Conservation (phyloP, 1,140 invertebrate species). For the Aphidius ervi region DNA sequence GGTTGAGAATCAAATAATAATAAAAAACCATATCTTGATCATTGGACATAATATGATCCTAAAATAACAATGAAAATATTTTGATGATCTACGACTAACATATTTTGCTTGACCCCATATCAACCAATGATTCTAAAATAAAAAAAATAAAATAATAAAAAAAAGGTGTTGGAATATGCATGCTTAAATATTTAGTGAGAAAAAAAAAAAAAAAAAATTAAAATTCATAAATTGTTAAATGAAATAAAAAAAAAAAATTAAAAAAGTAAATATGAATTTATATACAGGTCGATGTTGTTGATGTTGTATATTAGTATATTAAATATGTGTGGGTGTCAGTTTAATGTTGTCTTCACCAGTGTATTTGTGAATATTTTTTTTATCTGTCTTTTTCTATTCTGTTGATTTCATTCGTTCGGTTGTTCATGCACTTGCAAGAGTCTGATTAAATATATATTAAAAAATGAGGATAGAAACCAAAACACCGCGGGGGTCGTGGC, state of each 20-base stretch:
- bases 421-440: slow-evolving; percentile 26
- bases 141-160: slow-evolving; percentile 26
- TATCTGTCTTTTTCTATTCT: slow-evolving; percentile 9
- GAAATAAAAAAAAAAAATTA: not conserved
- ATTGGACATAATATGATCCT: slow-evolving; percentile 41
- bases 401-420: slow-evolving; percentile 10
- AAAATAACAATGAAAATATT: slow-evolving; percentile 54
- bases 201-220: slow-evolving; percentile 19
- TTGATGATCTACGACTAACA: slow-evolving; percentile 51
- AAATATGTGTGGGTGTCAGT: slow-evolving; percentile 40
- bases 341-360: slow-evolving; percentile 38
- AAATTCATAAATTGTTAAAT: slow-evolving; percentile 5
- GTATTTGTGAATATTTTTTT: slow-evolving; percentile 19
- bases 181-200: slow-evolving; percentile 22
- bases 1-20: slow-evolving; percentile 10
- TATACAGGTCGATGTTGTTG: not conserved
- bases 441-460: slow-evolving; percentile 36
- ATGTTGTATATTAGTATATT: too few relatives aligned
- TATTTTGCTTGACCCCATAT: slow-evolving; percentile 48
- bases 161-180: slow-evolving; percentile 50
- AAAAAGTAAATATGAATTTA: not conserved
- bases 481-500: slow-evolving; percentile 46
- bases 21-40: slow-evolving; percentile 25
- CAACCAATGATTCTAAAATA: slow-evolving; percentile 31
- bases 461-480: slow-evolving; percentile 29